Percentiles rank a stretch among this genome's conserved stretches.
Evolutionary conservation across 30 jellyfish, hydroid and myxozoan species (phyloP).

Genomic region (Nemopilema nomurai): DNA sequence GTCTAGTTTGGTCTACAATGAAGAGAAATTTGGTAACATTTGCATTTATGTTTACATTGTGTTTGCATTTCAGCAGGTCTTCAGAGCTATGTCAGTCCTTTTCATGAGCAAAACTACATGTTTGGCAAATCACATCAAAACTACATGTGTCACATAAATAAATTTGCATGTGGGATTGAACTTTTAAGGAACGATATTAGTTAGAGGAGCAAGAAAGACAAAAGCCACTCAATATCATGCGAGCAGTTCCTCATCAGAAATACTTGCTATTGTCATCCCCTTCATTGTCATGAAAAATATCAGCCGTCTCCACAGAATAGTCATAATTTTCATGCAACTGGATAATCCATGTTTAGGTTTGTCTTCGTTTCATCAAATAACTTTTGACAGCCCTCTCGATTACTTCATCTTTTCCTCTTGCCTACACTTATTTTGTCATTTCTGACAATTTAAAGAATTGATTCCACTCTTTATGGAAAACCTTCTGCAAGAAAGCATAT

Average conservation of each 20-base stretch:
- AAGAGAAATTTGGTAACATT: no score
- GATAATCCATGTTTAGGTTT: constrained; percentile 25
- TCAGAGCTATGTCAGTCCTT: not conserved
- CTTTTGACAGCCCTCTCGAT: not conserved
- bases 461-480: constrained; percentile 4
- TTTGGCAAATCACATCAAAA: no score
- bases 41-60: not conserved
- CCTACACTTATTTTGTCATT: not conserved
- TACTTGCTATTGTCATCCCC: constrained; percentile 24
- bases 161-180: no score
- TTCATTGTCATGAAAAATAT: constrained; percentile 19
- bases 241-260: not conserved
- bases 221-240: no score
- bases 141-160: no score
- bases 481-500: constrained; percentile 30
- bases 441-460: constrained; percentile 4
- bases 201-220: no score
- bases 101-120: no score
- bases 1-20: no score
- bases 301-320: constrained; percentile 39
- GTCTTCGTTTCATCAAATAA: not conserved
- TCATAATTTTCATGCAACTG: constrained; percentile 23
- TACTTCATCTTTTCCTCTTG: not conserved
- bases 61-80: not conserved
- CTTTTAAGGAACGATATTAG: no score